Percentiles rank a stretch among this genome's conserved stretches.
Conservation (phyloP, 2,888 invertebrate genomes). For the Helleia helle region DNA sequence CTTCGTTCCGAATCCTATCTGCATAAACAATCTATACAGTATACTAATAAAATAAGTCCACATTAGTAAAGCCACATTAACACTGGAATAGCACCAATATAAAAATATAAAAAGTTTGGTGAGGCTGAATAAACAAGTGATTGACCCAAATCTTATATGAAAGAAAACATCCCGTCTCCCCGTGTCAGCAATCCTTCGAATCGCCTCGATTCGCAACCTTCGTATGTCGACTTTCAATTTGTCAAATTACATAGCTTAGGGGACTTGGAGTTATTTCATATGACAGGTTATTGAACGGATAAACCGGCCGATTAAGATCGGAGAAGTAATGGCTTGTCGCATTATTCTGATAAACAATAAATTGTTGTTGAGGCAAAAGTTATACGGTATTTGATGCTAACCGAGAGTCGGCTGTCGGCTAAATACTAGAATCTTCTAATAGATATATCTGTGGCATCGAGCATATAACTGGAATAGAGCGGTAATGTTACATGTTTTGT, state of each 20-base stretch:
- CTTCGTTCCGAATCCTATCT: no score
- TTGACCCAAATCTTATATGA: constrained; percentile 47
- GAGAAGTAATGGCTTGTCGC: neutral
- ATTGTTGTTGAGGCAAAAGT: no score
- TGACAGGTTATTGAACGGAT: neutral
- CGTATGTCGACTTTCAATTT: constrained; percentile 29
- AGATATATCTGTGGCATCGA: no score
- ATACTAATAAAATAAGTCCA: no score
- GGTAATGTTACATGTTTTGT: no score
- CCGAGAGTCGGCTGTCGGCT: no score
- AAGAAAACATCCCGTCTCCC: constrained; percentile 34
- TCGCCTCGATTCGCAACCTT: constrained; percentile 35
- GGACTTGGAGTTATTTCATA: constrained; percentile 6
- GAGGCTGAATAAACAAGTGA: constrained; percentile 36
- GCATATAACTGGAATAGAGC: no score
- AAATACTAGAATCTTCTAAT: no score
- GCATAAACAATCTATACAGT: no score
- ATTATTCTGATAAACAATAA: neutral
- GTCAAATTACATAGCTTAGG: constrained; percentile 51
- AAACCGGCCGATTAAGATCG: neutral
- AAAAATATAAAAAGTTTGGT: constrained; percentile 18
- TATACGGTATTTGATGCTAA: no score
- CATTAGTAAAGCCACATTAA: no score
- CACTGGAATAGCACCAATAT: constrained; percentile 9
- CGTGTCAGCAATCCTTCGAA: constrained; percentile 50